Evolutionary conservation across 2,888 invertebrate genomes (phyloP), one percentile per base, ranked within the genome.

Genomic region (Cheilosia scutellata): DNA sequence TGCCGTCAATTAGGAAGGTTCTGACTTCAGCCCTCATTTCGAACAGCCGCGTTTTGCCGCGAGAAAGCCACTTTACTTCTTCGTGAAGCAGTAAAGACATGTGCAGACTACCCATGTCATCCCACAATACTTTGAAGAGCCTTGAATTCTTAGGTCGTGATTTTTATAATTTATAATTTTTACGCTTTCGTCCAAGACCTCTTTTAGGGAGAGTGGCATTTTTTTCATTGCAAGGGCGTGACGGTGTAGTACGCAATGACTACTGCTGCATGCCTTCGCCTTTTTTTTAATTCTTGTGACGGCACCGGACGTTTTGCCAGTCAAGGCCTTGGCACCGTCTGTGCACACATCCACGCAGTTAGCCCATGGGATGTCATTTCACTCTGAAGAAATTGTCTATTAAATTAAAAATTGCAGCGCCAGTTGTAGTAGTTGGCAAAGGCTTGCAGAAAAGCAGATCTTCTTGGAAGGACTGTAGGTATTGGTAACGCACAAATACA

Each of bases 161-260:
- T n/a, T n/a, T n/a, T n/a, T n/a, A n/a, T n/a, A n/a, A n/a, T n/a
- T n/a, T n/a, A n/a, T n/a, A n/a, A n/a, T n/a, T n/a, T n/a, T n/a
- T n/a, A n/a, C n/a, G n/a, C n/a, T n/a, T n/a, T 47, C 42, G 42
- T 42, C 13, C 13, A 42, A 13, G n/a, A 11, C n/a, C 13, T 42
- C 4, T 42, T 42, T 42, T 13, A 11, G 3, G 40, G 25, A 37
- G 58, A 58, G 58, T 58, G 58, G 13, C 13, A 40, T 37, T 40
- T 58, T 40, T 58, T 58, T 58, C 25, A 58, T 58, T 25, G 58
- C 58, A 58, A 58, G 60, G 27, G 25, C 42, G n/a, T 60, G 60
- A n/a, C 27, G 27, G 6, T 42, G 58, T 4, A 27, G 40, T 5
- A 58, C 58, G 25, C 58, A 58, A 37, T 58, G 37, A 33, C 31